phyloP scores from a whole-genome alignment of 2,113 vertebrate species.

The Thalassarche chlororhynchos region DNA sequence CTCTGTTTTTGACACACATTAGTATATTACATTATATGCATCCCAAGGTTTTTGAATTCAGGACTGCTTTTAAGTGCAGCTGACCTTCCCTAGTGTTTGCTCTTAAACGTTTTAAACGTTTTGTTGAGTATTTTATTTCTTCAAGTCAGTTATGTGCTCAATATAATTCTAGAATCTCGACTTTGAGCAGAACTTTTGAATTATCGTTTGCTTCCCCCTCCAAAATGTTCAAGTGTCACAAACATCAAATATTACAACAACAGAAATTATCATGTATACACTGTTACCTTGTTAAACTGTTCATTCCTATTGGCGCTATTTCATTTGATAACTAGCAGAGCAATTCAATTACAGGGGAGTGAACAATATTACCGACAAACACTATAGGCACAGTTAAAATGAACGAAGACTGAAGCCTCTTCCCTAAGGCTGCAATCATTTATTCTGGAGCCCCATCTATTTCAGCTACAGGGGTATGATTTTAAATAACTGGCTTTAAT shows the following conservation, averaged over 20 bases:
- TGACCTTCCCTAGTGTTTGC: background rate
- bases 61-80: background rate
- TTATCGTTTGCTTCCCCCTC: background rate
- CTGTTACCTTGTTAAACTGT: background rate
- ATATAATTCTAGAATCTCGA: background rate
- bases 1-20: background rate
- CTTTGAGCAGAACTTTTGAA: background rate
- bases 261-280: background rate
- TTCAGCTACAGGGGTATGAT: background rate
- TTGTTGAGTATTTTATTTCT: background rate
- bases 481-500: conserved; percentile 51
- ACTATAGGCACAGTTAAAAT: conserved; percentile 38
- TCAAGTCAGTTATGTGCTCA: background rate
- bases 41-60: background rate
- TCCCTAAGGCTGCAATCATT: conserved; percentile 30
- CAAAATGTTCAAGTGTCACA: background rate
- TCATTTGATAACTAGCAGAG: background rate
- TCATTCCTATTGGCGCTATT: background rate
- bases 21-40: background rate
- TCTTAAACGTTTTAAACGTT: background rate
- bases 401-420: conserved; percentile 15
- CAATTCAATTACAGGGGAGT: conserved; percentile 53
- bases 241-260: background rate
- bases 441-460: conserved; percentile 9
- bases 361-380: conserved; percentile 6